Conservation (phyloP, 2,113 vertebrate species). For the Malaclemys terrapin region DNA sequence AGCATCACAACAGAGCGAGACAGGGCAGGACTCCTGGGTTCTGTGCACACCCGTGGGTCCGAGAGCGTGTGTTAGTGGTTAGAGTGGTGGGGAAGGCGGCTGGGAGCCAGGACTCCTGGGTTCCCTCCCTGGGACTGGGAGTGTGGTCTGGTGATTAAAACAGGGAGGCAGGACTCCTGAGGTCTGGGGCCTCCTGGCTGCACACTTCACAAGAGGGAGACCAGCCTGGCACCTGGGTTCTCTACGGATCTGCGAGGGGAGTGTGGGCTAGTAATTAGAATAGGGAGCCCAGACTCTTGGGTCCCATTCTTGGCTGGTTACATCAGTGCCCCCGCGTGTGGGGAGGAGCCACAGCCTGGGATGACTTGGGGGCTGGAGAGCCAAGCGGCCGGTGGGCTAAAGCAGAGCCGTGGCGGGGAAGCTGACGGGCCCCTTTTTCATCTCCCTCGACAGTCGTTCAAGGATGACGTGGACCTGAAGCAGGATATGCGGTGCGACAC, state of each 20-base stretch:
- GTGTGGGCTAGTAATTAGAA: not conserved
- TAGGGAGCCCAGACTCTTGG: not conserved
- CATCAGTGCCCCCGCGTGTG: not conserved
- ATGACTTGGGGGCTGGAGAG: not conserved
- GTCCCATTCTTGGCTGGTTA: not conserved
- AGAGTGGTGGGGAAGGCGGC: no score
- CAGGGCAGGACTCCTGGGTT: not conserved
- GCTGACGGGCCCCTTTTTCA: accelerated
- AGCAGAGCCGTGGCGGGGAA: not conserved
- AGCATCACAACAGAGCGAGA: no score
- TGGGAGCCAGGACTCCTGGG: no score
- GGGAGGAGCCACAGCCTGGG: not conserved
- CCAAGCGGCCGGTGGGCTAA: not conserved
- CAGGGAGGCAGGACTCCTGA: not conserved
- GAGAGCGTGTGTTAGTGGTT: no score
- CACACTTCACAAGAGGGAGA: no score
- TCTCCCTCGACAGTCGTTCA: constrained; percentile 85
- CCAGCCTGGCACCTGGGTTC: not conserved
- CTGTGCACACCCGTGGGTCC: no score
- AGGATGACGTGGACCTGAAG: constrained; percentile 95
- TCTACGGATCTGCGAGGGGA: no score
- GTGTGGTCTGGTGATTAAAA: no score
- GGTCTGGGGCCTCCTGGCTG: no score
- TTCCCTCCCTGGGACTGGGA: no score
- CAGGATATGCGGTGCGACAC: constrained; percentile 93